These are phyloP conservation scores for Acrobasis suavella DNA, from an alignment of 2,888 invertebrate genomes.

Conservation along the genomic window DNA sequence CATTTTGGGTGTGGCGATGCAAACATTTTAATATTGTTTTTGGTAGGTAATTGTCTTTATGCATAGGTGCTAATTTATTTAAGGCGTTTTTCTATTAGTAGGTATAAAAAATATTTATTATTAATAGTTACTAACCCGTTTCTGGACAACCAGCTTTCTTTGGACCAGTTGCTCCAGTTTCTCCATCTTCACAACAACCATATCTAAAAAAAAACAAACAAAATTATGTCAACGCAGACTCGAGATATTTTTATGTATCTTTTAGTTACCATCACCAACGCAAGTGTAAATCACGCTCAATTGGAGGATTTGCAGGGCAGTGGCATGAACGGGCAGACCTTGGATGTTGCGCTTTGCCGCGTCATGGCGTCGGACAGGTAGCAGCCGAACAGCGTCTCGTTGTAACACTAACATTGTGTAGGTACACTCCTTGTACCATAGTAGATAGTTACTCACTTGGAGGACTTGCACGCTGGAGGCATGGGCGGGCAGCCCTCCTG, in stretches of 20 bases:
- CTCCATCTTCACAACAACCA: slow-evolving; percentile 88
- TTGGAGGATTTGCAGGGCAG: slow-evolving; percentile 80
- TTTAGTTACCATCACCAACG: too few species aligned
- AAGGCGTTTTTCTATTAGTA: too few species aligned
- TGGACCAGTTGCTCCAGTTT: slow-evolving; percentile 85
- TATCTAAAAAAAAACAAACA: slow-evolving; percentile 58
- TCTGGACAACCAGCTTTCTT: slow-evolving; percentile 78
- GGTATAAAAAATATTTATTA: too few species aligned
- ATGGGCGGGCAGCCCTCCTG: slow-evolving; percentile 92
- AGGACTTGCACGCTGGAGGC: slow-evolving; percentile 78
- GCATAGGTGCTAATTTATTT: too few species aligned
- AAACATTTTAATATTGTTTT: too few species aligned
- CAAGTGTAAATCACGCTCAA: slow-evolving; percentile 46
- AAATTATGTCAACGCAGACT: neutral
- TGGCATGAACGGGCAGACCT: slow-evolving; percentile 91
- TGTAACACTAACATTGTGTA: too few species aligned
- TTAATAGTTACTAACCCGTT: slow-evolving; percentile 52
- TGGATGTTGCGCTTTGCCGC: slow-evolving; percentile 90
- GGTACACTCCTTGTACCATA: too few species aligned
- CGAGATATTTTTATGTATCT: too few species aligned
- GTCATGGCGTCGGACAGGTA: slow-evolving; percentile 88
- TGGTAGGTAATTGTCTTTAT: too few species aligned
- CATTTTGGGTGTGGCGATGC: too few species aligned
- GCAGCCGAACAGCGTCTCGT: slow-evolving; percentile 93
- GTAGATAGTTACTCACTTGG: slow-evolving; percentile 66